A percentile compares a stretch with the other conserved stretches of the same genome.
Conservation (phyloP, 2,888 invertebrate genomes). For the Oligia latruncula region DNA sequence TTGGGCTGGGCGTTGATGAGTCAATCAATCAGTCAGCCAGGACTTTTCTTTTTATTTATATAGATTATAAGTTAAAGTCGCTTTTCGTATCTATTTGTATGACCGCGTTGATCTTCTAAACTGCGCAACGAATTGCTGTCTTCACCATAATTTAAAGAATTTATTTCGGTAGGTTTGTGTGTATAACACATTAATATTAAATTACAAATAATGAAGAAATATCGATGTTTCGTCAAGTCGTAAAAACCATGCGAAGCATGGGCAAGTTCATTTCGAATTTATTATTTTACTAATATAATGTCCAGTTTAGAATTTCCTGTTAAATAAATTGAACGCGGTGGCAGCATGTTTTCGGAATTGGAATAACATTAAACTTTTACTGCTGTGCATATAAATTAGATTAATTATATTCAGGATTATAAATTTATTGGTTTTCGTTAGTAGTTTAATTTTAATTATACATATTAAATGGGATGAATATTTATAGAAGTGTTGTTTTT, state of each 20-base stretch:
- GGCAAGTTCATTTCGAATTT: neutral
- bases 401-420: conserved; percentile 50
- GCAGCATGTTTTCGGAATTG: conserved; percentile 31
- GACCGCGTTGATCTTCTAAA: neutral
- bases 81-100: neutral
- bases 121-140: neutral
- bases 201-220: neutral
- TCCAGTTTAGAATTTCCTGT: neutral
- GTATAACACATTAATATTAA: neutral
- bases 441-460: neutral
- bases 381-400: conserved; percentile 50
- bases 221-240: neutral
- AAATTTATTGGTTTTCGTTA: conserved; percentile 48
- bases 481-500: conserved; percentile 7
- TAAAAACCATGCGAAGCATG: neutral
- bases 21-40: no score
- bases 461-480: conserved; percentile 21
- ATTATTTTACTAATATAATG: neutral
- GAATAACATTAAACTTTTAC: conserved; percentile 40
- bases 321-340: conserved; percentile 16
- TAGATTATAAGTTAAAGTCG: no score
- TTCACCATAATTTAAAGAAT: neutral
- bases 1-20: no score
- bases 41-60: no score
- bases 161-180: neutral